Percentiles rank a stretch among this genome's conserved stretches.
Conservation (phyloP, 2,888 invertebrate genomes). For the Volucella zonaria region DNA sequence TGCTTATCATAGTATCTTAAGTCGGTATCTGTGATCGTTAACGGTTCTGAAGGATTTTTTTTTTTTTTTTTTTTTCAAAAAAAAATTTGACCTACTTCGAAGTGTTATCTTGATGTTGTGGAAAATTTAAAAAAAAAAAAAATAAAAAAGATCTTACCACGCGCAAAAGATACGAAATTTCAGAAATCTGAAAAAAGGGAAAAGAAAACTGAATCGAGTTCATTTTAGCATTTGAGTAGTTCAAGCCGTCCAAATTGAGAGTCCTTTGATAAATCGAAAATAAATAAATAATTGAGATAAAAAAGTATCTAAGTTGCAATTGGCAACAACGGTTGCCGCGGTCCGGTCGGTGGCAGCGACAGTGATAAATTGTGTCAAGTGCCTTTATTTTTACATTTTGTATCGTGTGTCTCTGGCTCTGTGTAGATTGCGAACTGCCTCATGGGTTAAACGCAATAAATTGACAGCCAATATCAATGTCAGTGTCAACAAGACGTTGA, state of each 20-base stretch:
- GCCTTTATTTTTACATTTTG: constrained; percentile 47
- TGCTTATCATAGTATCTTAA: too few relatives aligned
- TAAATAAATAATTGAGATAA: constrained; percentile 25
- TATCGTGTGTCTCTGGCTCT: not conserved
- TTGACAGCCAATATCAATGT: constrained; percentile 69
- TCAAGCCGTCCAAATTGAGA: too few relatives aligned
- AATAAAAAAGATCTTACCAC: not conserved
- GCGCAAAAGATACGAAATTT: too few relatives aligned
- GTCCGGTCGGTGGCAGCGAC: not conserved
- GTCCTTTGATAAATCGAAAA: not conserved
- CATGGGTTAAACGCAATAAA: constrained; percentile 60
- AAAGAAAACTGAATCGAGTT: not conserved
- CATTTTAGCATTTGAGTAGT: not conserved
- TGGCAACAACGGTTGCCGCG: constrained; percentile 15
- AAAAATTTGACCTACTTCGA: constrained; percentile 3
- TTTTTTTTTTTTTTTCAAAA: too few relatives aligned
- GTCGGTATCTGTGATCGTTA: too few relatives aligned
- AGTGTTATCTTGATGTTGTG: not conserved
- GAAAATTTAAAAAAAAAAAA: not conserved
- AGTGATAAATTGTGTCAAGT: constrained; percentile 71
- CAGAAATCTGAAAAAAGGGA: not conserved
- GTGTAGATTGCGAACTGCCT: not conserved
- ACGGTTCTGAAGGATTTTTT: too few relatives aligned
- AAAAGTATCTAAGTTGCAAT: constrained; percentile 28
- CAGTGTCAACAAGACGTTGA: constrained; percentile 63